Evolutionary conservation across 2,113 vertebrate genomes (phyloP).

Genomic region (Pomatostomus ruficeps): DNA sequence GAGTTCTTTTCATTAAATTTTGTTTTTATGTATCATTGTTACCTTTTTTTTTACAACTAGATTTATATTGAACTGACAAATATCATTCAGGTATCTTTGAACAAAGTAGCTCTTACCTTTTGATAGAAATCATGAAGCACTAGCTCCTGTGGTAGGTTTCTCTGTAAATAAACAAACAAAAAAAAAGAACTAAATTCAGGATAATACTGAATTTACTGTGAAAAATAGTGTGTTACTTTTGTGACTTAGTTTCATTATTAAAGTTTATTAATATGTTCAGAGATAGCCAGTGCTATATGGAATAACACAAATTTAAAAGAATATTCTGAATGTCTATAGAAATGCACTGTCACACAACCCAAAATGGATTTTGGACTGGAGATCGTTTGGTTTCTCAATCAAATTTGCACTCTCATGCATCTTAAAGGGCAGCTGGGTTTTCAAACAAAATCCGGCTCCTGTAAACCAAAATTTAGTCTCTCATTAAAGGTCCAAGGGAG

Average conservation of each 20-base stretch:
- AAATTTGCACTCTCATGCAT: not conserved
- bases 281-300: not conserved
- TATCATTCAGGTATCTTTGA: conserved; percentile 22
- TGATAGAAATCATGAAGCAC: not conserved
- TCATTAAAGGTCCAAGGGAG: not conserved
- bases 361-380: not conserved
- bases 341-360: not conserved
- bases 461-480: not conserved
- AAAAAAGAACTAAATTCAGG: not conserved
- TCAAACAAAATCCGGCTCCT: not conserved
- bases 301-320: not conserved
- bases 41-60: not conserved
- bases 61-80: conserved; percentile 42
- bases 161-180: not conserved
- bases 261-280: not conserved
- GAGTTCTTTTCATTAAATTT: conserved; percentile 65
- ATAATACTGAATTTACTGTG: conserved; percentile 4
- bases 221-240: not conserved
- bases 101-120: conserved; percentile 23
- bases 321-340: not conserved
- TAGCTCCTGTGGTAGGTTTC: not conserved
- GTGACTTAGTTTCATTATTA: not conserved
- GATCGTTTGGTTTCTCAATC: not conserved
- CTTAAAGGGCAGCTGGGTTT: not conserved
- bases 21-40: conserved; percentile 53